Evolutionary conservation across 2,888 invertebrate genomes (phyloP), one percentile per base, ranked within the genome.

Genomic region (Philonicus albiceps): DNA sequence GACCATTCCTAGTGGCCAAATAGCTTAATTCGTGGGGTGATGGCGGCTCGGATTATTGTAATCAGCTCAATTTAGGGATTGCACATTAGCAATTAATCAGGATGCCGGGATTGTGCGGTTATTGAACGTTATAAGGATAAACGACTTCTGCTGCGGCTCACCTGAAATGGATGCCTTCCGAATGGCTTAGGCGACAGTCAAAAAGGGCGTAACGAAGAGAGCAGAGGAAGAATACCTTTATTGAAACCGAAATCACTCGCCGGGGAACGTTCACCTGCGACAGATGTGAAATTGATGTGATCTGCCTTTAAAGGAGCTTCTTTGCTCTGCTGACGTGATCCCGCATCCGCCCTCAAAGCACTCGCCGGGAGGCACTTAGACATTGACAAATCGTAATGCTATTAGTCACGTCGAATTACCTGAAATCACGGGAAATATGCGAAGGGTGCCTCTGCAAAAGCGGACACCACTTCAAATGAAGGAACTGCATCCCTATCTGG

Each of bases 401-500:
- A 74, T 74, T 74, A 74, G 74, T 74, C 74, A 74, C 74, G 74
- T 34, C 74, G 74, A 74, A 74, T 74, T 74, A 74, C 34, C 74
- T 74, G 74, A n/a, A 74, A 34, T 74, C 34, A 31, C 74, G 31
- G 74, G n/a, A 64, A n/a, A 74, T 74, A 34, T 34, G 31, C 74
- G 74, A 74, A 34, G 31, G 31, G 34, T n/a, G 74, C 34, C 74
- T 27, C 19, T 64, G 74, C 19, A 74, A 74, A 74, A 74, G 31
- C 31, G 74, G 74, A 74, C 34, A 31, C 19, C 34, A 34, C 19
- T 34, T 74, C n/a, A 74, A 74, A 74, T 31, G 74, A 34, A 74
- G 74, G 34, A 34, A 31, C 1, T 74, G 34, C 34, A 74, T 74
- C 19, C 74, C 64, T 27, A 22, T 11, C 27, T 55, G 55, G 19